Evolutionary conservation across 2,797 vertebrate species (phyloP).

Genomic region (Hippocampus kuda): DNA sequence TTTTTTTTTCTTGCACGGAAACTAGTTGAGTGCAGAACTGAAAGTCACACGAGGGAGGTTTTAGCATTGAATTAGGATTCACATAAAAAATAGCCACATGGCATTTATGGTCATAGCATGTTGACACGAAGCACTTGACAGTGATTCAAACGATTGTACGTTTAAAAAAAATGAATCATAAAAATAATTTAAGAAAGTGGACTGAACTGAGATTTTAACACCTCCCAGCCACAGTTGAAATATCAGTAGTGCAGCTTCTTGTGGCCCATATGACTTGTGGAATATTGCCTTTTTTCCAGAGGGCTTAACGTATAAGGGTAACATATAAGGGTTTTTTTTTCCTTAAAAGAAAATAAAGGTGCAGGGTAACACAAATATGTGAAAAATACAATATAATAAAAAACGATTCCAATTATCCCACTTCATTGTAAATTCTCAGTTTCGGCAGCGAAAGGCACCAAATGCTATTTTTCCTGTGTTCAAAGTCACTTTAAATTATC

Average conservation of each 20-base stretch:
- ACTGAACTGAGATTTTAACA: background rate
- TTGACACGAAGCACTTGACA: background rate
- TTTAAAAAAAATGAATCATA: background rate
- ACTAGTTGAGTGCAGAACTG: background rate
- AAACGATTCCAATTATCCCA: background rate
- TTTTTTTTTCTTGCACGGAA: background rate
- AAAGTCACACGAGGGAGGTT: background rate
- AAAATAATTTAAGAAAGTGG: background rate
- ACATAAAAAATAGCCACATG: background rate
- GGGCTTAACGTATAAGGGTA: background rate
- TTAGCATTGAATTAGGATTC: background rate
- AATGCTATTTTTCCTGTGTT: background rate
- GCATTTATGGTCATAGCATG: background rate
- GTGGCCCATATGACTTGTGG: background rate
- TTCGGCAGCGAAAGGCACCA: background rate
- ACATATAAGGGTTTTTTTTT: background rate
- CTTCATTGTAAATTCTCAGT: background rate
- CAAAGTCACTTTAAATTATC: background rate
- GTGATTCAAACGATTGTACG: background rate
- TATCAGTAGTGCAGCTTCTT: background rate
- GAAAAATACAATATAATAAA: background rate
- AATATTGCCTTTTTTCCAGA: background rate
- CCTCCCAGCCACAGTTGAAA: background rate
- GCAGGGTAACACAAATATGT: background rate
- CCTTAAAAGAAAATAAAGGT: background rate